These are phyloP conservation scores for Drosophila varians DNA, from an alignment of 1,140 invertebrate species.

Conservation along the genomic window DNA sequence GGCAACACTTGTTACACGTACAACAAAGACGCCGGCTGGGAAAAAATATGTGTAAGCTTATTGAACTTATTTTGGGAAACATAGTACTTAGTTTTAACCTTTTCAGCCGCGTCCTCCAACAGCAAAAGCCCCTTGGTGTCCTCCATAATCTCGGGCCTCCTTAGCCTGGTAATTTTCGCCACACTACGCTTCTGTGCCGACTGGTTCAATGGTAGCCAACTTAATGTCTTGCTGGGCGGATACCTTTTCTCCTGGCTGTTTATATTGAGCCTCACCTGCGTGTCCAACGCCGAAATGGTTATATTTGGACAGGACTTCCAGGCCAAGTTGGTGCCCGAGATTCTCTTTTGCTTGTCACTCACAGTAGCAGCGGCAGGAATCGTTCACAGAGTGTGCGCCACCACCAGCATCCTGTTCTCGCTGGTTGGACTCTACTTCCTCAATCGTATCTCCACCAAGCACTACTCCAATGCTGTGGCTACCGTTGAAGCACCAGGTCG, in stretches of 20 bases:
- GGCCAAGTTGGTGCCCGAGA: conserved; percentile 79
- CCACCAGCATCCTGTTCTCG: conserved; percentile 80
- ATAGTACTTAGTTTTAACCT: background rate
- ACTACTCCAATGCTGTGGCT: conserved; percentile 54
- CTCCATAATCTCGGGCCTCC: conserved; percentile 70
- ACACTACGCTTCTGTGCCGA: conserved; percentile 74
- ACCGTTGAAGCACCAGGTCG: conserved; percentile 44
- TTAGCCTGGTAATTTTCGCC: conserved; percentile 72
- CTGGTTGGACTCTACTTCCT: conserved; percentile 76
- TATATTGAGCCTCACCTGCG: conserved; percentile 70
- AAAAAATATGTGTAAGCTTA: conserved; percentile 58
- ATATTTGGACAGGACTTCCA: conserved; percentile 79
- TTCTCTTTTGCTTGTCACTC: conserved; percentile 70
- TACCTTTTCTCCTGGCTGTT: conserved; percentile 72
- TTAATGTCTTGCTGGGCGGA: conserved; percentile 74
- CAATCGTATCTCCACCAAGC: conserved; percentile 76
- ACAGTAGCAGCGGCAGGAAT: conserved; percentile 68
- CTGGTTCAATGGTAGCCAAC: conserved; percentile 73
- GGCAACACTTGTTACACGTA: conserved; percentile 10
- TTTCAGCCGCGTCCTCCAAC: conserved; percentile 44
- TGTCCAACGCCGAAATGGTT: conserved; percentile 77
- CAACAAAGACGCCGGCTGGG: conserved; percentile 34
- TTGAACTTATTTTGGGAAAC: background rate
- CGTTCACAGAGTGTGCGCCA: conserved; percentile 82
- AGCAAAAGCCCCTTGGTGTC: conserved; percentile 63